Conservation (phyloP, 2,888 invertebrate genomes). For the Perizoma flavofasciatum region DNA sequence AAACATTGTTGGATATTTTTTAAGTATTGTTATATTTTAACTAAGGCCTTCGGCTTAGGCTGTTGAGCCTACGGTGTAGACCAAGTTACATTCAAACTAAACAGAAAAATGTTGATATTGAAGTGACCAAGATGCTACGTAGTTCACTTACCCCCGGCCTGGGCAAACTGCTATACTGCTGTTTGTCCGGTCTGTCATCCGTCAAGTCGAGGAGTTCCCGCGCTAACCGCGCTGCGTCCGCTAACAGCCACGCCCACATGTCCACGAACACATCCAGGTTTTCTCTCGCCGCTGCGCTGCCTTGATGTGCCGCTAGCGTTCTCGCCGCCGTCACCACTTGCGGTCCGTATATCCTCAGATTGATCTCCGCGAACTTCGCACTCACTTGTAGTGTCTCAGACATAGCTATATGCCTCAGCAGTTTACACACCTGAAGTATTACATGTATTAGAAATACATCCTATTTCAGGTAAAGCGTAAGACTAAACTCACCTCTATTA, state of each 20-base stretch:
- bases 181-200: constrained; percentile 81
- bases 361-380: constrained; percentile 98
- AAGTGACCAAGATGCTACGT: background rate
- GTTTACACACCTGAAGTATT: constrained; percentile 92
- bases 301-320: constrained; percentile 95
- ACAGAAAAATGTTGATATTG: too few species aligned
- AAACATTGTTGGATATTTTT: too few species aligned
- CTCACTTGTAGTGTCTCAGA: constrained; percentile 97
- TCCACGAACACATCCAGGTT: constrained; percentile 97
- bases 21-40: too few species aligned
- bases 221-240: constrained; percentile 95
- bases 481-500: constrained; percentile 91
- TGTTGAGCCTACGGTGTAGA: too few species aligned
- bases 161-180: constrained; percentile 94
- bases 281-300: constrained; percentile 97
- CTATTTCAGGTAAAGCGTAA: constrained; percentile 3
- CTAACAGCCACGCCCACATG: constrained; percentile 97
- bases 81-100: too few species aligned
- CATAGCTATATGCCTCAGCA: constrained; percentile 96
- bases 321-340: constrained; percentile 97
- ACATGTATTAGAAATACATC: constrained; percentile 10
- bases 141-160: constrained; percentile 91
- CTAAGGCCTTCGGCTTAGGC: too few species aligned
- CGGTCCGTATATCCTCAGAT: constrained; percentile 96
- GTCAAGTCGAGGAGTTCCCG: constrained; percentile 94